These are phyloP conservation scores for Fulmarus glacialis DNA, from an alignment of 2,113 vertebrate species.

Conservation along the genomic window DNA sequence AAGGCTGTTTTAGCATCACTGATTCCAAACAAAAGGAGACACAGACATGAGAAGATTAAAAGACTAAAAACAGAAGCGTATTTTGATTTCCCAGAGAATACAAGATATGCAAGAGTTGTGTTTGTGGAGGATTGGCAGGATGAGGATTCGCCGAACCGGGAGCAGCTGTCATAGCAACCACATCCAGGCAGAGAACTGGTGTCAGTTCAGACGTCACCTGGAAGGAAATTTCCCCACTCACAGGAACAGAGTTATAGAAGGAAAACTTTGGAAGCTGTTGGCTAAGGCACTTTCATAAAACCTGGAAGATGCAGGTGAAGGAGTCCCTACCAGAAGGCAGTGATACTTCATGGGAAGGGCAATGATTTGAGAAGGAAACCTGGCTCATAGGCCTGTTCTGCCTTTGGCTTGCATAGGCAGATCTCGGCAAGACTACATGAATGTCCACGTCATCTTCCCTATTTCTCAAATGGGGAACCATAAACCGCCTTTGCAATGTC, in stretches of 20 bases:
- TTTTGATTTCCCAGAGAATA: constrained; percentile 3
- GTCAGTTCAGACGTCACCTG: neutral
- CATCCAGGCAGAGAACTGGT: neutral
- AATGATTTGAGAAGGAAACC: neutral
- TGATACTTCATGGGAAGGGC: neutral
- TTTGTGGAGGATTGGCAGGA: neutral
- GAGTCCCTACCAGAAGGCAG: neutral
- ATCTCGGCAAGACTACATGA: neutral
- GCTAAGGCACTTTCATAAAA: neutral
- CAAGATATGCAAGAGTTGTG: neutral
- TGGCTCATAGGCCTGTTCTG: neutral
- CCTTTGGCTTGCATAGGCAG: neutral
- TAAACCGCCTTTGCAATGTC: neutral
- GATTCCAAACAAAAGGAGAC: constrained; percentile 36
- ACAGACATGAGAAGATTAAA: neutral
- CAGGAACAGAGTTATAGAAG: neutral
- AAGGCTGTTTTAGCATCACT: neutral
- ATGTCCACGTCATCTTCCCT: neutral
- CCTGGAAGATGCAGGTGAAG: neutral
- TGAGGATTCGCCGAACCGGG: neutral
- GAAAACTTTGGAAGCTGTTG: neutral
- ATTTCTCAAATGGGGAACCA: neutral
- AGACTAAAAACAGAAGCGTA: neutral
- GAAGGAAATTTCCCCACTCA: neutral
- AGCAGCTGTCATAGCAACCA: constrained; percentile 21